Conservation (phyloP, 2,113 vertebrate genomes). For the Hippocampus barbouri region DNA sequence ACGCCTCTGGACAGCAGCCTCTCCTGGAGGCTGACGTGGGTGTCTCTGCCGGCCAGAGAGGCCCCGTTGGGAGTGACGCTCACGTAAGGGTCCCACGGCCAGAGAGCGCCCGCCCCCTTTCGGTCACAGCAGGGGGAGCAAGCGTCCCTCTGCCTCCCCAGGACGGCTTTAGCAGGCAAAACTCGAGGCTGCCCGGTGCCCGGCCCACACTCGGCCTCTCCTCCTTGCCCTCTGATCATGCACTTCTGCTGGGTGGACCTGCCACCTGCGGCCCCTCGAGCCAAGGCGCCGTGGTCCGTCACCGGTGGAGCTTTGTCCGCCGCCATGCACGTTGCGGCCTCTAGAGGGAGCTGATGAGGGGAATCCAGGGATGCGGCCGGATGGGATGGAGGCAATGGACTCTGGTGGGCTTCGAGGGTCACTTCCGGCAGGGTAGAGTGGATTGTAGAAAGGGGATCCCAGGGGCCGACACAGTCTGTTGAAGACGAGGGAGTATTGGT, state of each 20-base stretch:
- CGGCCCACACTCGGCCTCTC: constrained; percentile 61
- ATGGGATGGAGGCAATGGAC: constrained; percentile 90
- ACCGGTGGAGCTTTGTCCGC: constrained; percentile 59
- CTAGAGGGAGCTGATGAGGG: constrained; percentile 84
- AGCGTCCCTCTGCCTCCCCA: constrained; percentile 64
- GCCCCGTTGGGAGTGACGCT: constrained; percentile 69
- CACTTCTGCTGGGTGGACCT: constrained; percentile 82
- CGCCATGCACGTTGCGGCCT: constrained; percentile 71
- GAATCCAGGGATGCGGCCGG: constrained; percentile 86
- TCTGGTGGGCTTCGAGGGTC: constrained; percentile 82
- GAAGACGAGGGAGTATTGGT: constrained; percentile 39
- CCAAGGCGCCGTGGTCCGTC: constrained; percentile 57
- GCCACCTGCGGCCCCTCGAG: constrained; percentile 75
- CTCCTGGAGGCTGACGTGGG: constrained; percentile 68
- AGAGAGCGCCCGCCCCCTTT: constrained; percentile 59
- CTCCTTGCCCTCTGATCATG: constrained; percentile 69
- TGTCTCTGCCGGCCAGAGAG: constrained; percentile 64
- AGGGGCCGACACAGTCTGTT: constrained; percentile 88
- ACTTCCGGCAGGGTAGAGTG: constrained; percentile 96
- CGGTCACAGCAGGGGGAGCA: constrained; percentile 70
- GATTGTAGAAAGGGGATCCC: constrained; percentile 92
- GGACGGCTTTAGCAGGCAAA: constrained; percentile 71
- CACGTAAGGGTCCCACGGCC: constrained; percentile 58
- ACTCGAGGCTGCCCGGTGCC: constrained; percentile 58
- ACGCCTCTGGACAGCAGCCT: constrained; percentile 72